These are phyloP conservation scores for Caerostris darwini DNA, from an alignment of 1,140 invertebrate species.

Conservation along the genomic window DNA sequence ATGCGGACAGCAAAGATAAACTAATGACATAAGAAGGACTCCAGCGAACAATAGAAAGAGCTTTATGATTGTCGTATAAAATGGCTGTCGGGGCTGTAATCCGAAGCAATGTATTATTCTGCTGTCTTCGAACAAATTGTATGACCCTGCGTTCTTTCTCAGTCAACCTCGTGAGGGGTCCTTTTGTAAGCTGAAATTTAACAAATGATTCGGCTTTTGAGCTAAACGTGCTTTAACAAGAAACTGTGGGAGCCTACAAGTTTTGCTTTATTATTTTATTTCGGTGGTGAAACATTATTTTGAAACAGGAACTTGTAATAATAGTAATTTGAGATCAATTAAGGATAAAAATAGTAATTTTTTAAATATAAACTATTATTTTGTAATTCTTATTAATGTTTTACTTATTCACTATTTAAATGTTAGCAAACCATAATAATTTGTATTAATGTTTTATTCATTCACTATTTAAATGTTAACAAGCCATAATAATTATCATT, in stretches of 20 bases:
- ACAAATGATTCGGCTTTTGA: conserved; percentile 15
- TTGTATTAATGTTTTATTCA: no score
- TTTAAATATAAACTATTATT: no score
- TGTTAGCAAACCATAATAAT: no score
- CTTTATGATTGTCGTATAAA: conserved; percentile 29
- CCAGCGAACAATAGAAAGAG: conserved; percentile 9
- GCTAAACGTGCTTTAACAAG: not conserved
- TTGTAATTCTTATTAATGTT: no score
- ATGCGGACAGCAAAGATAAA: conserved; percentile 30
- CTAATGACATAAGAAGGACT: conserved; percentile 1
- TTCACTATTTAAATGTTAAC: no score
- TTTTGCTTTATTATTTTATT: not conserved
- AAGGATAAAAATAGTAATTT: no score
- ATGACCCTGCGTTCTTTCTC: not conserved
- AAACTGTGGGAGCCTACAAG: not conserved
- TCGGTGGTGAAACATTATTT: no score
- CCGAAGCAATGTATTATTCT: not conserved
- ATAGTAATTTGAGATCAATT: no score
- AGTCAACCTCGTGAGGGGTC: not conserved
- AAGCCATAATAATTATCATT: no score
- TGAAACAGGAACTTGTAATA: no score
- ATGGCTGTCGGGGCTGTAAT: conserved; percentile 13
- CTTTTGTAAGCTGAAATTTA: not conserved
- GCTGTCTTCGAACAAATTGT: conserved; percentile 27
- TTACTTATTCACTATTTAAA: no score